A percentile compares a stretch with the other conserved stretches of the same genome.
Evolutionary conservation across 2,113 vertebrate species (phyloP).

Genomic region (Petromus typicus): DNA sequence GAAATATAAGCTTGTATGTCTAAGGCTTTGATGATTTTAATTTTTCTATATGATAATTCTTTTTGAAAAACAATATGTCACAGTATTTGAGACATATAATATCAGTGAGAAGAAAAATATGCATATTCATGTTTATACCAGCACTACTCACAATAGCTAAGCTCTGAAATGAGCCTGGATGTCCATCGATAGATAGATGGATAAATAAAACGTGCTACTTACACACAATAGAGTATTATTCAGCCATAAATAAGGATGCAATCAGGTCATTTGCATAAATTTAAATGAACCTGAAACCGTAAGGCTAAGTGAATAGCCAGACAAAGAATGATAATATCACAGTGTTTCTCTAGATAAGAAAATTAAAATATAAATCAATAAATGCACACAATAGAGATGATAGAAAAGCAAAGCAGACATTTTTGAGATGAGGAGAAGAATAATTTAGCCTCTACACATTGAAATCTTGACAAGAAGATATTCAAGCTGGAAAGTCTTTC

Average conservation of each 20-base stretch:
- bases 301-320: neutral
- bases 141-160: neutral
- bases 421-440: neutral
- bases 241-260: neutral
- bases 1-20: neutral
- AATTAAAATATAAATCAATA: neutral
- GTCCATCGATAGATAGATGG: no score
- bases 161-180: neutral
- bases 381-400: neutral
- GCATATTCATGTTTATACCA: neutral
- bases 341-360: neutral
- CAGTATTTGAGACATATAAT: neutral
- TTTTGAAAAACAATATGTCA: neutral
- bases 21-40: neutral
- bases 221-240: neutral
- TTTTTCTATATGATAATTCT: neutral
- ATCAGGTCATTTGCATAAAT: neutral
- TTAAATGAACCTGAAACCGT: neutral
- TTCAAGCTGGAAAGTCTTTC: neutral
- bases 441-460: conserved; percentile 18
- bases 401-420: neutral
- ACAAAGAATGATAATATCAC: neutral
- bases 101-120: neutral
- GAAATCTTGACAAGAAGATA: neutral
- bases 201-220: neutral